Conservation (phyloP, 2,888 invertebrate genomes). For the Rotaria macrura region DNA sequence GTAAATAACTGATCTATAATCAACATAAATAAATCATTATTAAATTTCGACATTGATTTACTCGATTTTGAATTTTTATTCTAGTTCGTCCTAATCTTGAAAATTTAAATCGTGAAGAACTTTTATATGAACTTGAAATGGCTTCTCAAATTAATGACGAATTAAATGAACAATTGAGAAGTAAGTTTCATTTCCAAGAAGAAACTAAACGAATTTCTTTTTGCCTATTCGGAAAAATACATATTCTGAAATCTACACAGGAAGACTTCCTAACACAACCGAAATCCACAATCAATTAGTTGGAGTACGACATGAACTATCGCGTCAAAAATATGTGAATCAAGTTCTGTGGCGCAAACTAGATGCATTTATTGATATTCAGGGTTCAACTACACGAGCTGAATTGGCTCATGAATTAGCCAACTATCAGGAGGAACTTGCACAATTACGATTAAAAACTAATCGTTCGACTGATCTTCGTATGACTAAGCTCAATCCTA, state of each 20-base stretch:
- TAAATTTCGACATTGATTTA: too few species aligned
- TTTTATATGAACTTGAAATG: neutral
- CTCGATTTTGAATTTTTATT: neutral
- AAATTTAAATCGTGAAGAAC: neutral
- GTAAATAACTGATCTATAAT: too few species aligned
- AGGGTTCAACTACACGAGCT: neutral
- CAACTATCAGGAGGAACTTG: neutral
- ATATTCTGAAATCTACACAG: neutral
- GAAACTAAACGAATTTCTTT: neutral
- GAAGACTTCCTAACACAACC: neutral
- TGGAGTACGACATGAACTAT: neutral
- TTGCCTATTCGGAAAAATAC: too few species aligned
- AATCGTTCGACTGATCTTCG: neutral
- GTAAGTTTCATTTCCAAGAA: neutral
- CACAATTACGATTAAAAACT: neutral
- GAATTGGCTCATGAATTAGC: neutral
- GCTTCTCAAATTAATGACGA: neutral
- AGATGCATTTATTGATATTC: neutral
- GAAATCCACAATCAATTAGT: neutral
- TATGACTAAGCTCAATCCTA: neutral
- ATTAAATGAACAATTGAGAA: neutral
- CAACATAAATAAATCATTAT: too few species aligned
- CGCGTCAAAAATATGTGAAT: neutral
- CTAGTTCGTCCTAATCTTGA: neutral
- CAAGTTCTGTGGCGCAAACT: constrained; percentile 19